Evolutionary conservation across 2,113 vertebrate species (phyloP), one percentile per base, ranked within the genome.

Genomic region (Etia nguti): DNA sequence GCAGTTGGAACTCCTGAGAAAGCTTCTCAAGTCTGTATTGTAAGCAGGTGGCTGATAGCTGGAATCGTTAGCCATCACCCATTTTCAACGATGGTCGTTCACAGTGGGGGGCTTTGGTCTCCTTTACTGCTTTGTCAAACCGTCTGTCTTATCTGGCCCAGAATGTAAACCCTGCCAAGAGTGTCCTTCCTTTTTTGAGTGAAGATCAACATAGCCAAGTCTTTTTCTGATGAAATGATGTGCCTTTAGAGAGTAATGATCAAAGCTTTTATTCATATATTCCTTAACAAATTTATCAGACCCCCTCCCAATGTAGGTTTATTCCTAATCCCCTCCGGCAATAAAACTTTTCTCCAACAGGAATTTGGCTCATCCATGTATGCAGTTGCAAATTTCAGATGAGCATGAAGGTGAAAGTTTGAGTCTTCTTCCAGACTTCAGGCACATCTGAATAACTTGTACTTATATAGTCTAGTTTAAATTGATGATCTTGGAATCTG

Each of bases 301-400:
- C 0, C 12, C 38, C 5, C 12, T 24, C n/a, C n/a, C 65, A 70
- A 15, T 43, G n/a, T 70, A 41, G 38, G n/a, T 0, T 38, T 43
- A 41, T 68, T n/a, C 29, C 29, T 3, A 62, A 62, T 34, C 59
- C 16, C 59, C 2, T 62, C 10, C 36, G 59, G 18, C 16, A 9
- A 36, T 62, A 20, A 36, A 62, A 36, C 16, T 4, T 36, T 62
- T 62, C 16, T 62, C 59, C 29, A 62, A 11, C 29, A 20, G 16
- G 29, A 34, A 60, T 20, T 62, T 36, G 29, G 16, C 29, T 62
- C 18, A 36, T 62, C 16, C 5, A 62, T 34, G 6, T 36, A 36
- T 34, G 59, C 16, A 62, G 16, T 34, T 36, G 9, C 59, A 62
- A 60, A 59, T 59, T 26, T 26, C 22, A 56, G 26, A 34, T 60